Evolutionary conservation across 2,888 invertebrate genomes (phyloP).

Genomic region (Cephonodes hylas): DNA sequence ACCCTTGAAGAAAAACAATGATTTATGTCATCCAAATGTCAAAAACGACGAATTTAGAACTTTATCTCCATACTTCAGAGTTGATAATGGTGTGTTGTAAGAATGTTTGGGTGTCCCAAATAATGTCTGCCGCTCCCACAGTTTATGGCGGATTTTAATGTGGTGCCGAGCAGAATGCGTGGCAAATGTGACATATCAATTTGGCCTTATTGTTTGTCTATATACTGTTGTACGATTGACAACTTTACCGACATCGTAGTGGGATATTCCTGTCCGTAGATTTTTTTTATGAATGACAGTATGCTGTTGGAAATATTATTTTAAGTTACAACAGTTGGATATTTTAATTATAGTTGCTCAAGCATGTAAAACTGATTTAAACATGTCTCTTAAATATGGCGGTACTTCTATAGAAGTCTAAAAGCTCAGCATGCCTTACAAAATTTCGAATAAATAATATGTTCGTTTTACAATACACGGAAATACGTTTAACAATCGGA

Average conservation of each 20-base stretch:
- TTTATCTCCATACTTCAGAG: background rate
- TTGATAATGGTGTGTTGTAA: constrained; percentile 1
- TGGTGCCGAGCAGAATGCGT: constrained; percentile 46
- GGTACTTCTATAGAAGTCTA: no score
- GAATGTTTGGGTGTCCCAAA: background rate
- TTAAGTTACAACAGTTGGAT: no score
- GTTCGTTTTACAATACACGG: no score
- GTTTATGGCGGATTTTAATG: constrained; percentile 6
- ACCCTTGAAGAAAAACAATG: constrained; percentile 41
- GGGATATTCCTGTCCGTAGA: background rate
- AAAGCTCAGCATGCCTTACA: no score
- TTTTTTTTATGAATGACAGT: background rate
- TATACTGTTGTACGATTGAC: background rate
- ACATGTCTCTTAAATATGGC: no score
- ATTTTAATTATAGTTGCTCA: no score
- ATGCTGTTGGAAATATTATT: no score
- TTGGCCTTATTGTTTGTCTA: constrained; percentile 61
- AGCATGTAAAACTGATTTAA: no score
- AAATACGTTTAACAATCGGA: no score
- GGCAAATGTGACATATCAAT: constrained; percentile 73
- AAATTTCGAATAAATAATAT: no score
- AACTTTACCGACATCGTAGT: background rate
- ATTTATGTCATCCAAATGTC: constrained; percentile 31
- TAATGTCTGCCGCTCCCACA: constrained; percentile 12
- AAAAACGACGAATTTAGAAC: background rate